Conservation (phyloP, 2,113 vertebrate species). For the Zosterops hypoxanthus region DNA sequence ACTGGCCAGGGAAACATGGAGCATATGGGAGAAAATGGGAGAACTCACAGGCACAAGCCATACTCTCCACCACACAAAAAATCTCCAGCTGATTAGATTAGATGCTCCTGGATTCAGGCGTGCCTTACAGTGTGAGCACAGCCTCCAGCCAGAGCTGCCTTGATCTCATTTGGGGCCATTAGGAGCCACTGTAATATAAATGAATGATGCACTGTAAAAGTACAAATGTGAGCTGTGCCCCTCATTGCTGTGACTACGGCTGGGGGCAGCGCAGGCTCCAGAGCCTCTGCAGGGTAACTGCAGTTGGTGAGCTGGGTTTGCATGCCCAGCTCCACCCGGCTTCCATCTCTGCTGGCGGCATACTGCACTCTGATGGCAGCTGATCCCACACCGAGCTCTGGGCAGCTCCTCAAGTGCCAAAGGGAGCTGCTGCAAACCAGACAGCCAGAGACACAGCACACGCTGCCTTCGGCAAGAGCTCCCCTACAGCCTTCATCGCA, state of each 20-base stretch:
- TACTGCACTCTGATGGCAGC: not conserved
- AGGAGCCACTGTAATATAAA: not conserved
- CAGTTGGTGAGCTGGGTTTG: not conserved
- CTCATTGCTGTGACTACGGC: not conserved
- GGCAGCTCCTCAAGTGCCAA: not conserved
- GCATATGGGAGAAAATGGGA: not conserved
- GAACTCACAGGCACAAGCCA: not conserved
- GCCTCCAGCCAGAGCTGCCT: not conserved
- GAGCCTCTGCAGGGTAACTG: not conserved
- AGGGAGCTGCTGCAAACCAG: not conserved
- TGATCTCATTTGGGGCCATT: not conserved
- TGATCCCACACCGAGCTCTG: not conserved
- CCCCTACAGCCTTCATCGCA: not conserved
- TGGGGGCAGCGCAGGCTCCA: not conserved
- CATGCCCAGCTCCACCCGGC: not conserved
- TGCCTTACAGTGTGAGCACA: not conserved
- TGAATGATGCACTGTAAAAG: not conserved
- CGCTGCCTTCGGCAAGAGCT: not conserved
- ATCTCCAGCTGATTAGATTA: not conserved
- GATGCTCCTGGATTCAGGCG: not conserved
- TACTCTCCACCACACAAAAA: not conserved
- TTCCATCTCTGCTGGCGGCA: not conserved
- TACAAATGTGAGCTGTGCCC: not conserved
- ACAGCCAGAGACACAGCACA: fast-evolving
- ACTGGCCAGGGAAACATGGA: not conserved